Conservation (phyloP, 1,140 invertebrate species). For the Colletes gigas region DNA sequence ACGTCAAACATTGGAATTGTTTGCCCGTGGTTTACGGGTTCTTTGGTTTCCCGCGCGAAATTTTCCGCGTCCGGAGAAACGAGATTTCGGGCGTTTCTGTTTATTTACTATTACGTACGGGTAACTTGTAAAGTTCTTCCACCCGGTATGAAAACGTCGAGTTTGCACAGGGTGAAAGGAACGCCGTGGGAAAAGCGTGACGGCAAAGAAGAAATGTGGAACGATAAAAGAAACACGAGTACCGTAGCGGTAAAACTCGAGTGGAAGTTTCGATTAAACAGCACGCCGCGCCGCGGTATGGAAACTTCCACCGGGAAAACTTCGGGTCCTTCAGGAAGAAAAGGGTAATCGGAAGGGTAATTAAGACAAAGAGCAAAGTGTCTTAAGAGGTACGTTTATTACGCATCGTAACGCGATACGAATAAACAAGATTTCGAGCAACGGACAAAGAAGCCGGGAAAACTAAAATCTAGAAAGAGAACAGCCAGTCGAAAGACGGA, state of each 20-base stretch:
- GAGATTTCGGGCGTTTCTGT: neutral
- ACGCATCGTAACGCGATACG: neutral
- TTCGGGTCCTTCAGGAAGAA: neutral
- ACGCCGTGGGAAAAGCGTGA: neutral
- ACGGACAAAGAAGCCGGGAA: neutral
- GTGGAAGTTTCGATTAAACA: constrained; percentile 13
- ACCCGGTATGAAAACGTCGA: neutral
- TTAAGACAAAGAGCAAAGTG: constrained; percentile 7
- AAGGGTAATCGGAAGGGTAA: neutral
- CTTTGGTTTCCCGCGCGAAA: neutral
- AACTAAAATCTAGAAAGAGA: neutral
- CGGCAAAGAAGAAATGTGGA: neutral
- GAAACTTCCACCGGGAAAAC: neutral
- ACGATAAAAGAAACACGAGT: neutral
- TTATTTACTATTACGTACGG: neutral
- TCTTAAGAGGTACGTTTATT: neutral
- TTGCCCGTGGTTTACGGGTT: neutral
- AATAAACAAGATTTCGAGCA: neutral
- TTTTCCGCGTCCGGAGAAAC: neutral
- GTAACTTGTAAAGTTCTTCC: neutral
- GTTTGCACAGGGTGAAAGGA: neutral
- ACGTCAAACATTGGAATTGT: too few relatives aligned
- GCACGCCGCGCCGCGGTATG: too few relatives aligned
- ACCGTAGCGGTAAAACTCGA: neutral
- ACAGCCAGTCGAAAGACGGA: too few relatives aligned